These are phyloP conservation scores for Aphidius gifuensis DNA, from an alignment of 1,140 invertebrate species.

Conservation along the genomic window DNA sequence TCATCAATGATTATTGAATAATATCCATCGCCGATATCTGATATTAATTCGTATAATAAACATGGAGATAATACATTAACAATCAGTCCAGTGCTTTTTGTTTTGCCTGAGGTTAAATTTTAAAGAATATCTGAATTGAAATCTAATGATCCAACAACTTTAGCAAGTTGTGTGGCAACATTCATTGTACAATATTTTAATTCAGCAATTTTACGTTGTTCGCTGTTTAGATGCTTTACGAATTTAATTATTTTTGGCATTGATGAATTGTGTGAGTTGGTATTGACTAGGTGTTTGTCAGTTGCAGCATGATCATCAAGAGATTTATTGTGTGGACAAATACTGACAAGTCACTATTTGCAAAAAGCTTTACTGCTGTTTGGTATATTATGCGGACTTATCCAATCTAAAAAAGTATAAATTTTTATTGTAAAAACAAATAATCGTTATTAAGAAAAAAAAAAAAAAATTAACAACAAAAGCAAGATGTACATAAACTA, in stretches of 20 bases:
- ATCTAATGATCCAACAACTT: conserved; percentile 8
- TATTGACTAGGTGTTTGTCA: conserved; percentile 21
- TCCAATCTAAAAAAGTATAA: conserved; percentile 15
- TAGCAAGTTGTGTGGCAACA: conserved; percentile 13
- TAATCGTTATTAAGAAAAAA: background rate
- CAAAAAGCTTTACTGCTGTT: conserved; percentile 13
- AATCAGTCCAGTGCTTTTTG: conserved; percentile 23
- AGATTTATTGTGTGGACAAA: conserved; percentile 10
- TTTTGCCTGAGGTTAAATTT: conserved; percentile 20
- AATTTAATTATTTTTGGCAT: too few species aligned
- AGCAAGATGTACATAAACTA: background rate
- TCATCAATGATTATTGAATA: conserved; percentile 22
- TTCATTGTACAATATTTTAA: too few species aligned
- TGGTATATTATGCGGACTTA: conserved; percentile 6
- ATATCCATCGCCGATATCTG: conserved; percentile 13
- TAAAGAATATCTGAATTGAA: conserved; percentile 14
- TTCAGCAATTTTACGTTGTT: too few species aligned
- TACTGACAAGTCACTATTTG: background rate
- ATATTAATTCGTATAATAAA: conserved; percentile 18
- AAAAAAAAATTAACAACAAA: background rate
- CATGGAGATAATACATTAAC: conserved; percentile 20
- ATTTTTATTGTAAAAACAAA: background rate
- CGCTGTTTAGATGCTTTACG: too few species aligned
- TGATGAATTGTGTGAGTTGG: too few species aligned
- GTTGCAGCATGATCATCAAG: conserved; percentile 7